Percentiles rank a stretch among this genome's conserved stretches.
Conservation (phyloP, 2,888 invertebrate species). For the Brachypalpus laphriformis region DNA sequence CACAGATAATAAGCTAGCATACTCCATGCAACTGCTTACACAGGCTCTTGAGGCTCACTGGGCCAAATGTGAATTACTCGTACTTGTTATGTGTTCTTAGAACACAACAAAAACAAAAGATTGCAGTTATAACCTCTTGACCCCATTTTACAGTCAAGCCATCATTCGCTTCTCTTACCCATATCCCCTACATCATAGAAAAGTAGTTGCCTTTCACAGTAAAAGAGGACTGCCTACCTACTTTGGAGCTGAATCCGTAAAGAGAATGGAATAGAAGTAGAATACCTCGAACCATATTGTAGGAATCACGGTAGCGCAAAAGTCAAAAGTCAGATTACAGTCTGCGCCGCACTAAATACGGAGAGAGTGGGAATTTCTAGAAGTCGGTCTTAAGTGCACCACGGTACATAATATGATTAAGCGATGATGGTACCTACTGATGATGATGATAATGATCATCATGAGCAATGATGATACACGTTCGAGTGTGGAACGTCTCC, state of each 20-base stretch:
- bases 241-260: conserved; percentile 39
- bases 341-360: conserved; percentile 10
- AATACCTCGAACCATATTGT: conserved; percentile 51
- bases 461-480: conserved; percentile 15
- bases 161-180: conserved; percentile 26
- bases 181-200: conserved; percentile 4
- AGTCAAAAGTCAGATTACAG: conserved; percentile 58
- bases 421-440: conserved; percentile 17
- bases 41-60: conserved; percentile 9
- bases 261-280: conserved; percentile 41
- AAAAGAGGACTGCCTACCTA: conserved; percentile 25
- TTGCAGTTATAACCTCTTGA: conserved; percentile 71
- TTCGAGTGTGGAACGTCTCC: neutral
- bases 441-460: conserved; percentile 11
- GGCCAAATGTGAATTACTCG: conserved; percentile 61
- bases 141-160: conserved; percentile 52
- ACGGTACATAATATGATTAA: conserved; percentile 32
- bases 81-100: conserved; percentile 51
- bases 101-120: conserved; percentile 50
- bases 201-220: conserved; percentile 37
- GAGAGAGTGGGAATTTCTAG: neutral
- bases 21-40: neutral
- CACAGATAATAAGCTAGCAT: neutral
- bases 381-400: conserved; percentile 14
- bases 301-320: conserved; percentile 48